phyloP scores from a whole-genome alignment of 2,797 vertebrate genomes.

The Potorous gilbertii region DNA sequence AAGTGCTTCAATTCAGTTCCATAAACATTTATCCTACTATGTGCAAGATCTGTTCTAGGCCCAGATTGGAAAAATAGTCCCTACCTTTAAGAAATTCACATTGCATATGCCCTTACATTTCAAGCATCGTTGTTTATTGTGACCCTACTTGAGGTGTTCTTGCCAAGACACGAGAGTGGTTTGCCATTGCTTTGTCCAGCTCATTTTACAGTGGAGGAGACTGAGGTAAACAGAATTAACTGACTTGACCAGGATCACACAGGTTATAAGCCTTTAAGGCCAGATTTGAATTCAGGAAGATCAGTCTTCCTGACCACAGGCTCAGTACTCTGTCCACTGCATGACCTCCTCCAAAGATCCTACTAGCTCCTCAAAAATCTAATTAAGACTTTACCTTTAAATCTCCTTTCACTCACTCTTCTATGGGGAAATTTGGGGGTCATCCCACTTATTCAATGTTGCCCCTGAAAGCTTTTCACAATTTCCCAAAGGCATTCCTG shows the following conservation, averaged over 20 bases:
- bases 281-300: background rate
- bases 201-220: background rate
- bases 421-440: background rate
- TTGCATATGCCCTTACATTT: background rate
- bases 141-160: background rate
- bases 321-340: background rate
- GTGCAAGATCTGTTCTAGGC: background rate
- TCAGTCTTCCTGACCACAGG: background rate
- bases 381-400: background rate
- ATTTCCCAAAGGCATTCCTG: background rate
- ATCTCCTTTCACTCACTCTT: background rate
- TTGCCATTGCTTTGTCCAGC: background rate
- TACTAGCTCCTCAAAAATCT: background rate
- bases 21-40: background rate
- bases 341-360: conserved; percentile 6
- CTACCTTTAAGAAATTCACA: background rate
- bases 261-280: background rate
- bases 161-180: background rate
- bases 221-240: background rate
- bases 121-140: background rate
- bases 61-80: background rate
- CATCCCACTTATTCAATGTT: background rate
- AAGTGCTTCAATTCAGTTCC: background rate
- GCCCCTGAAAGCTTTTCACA: conserved; percentile 14
- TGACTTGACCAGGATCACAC: background rate